These are phyloP conservation scores for Sapajus apella DNA, from an alignment of 2,113 vertebrate genomes.

Conservation along the genomic window DNA sequence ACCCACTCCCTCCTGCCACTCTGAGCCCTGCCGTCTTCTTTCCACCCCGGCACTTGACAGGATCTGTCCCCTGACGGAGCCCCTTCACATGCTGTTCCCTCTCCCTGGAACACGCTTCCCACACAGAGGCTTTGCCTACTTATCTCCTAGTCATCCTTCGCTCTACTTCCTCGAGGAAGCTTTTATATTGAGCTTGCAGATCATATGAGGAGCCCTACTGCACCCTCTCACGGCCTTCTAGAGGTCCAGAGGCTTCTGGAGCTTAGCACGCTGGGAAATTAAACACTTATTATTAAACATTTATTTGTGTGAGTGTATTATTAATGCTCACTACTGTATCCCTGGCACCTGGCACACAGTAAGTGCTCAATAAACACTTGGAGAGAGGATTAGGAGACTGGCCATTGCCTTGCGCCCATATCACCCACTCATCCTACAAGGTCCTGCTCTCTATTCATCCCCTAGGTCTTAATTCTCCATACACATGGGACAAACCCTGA, in stretches of 20 bases:
- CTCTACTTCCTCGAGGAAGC: neutral
- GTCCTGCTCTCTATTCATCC: neutral
- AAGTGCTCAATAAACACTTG: constrained; percentile 29
- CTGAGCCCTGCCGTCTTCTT: neutral
- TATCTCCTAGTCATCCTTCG: neutral
- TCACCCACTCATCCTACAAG: neutral
- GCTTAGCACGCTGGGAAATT: neutral
- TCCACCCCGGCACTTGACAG: neutral
- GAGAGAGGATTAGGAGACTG: neutral
- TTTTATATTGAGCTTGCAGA: neutral
- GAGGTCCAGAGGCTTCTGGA: neutral
- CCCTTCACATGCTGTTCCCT: neutral
- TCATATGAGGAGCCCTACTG: neutral
- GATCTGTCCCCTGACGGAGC: neutral
- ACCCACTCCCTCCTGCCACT: neutral
- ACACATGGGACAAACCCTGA: neutral
- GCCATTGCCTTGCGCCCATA: neutral
- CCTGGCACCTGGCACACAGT: neutral
- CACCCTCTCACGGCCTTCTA: neutral
- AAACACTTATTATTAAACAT: neutral
- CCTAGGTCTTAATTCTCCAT: neutral
- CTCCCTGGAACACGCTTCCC: neutral
- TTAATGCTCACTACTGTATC: neutral
- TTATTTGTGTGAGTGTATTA: neutral
- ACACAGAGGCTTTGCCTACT: neutral